Evolutionary conservation across 2,888 invertebrate genomes (phyloP), one percentile per base, ranked within the genome.

Genomic region (Diachrysia chrysitis): DNA sequence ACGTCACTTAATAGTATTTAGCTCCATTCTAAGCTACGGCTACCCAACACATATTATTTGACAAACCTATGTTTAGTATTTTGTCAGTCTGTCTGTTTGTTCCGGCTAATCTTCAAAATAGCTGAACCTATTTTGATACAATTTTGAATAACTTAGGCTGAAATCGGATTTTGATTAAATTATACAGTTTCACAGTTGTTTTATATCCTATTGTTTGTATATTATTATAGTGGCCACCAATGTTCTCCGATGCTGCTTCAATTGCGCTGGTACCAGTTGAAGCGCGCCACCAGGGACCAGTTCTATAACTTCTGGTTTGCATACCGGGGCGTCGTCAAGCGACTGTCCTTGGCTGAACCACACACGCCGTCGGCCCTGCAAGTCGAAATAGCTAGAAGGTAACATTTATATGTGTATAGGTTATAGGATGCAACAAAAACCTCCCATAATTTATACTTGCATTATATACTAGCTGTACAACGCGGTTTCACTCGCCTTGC

Each of bases 231-330:
- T n/a, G 91, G 90, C 0, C 90, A 92, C 16, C 87, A 90, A 59
- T 90, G 90, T 63, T 93, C 94, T 0, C 92, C 94, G 1, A 93
- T 95, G 94, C 76, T 95, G 78, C 87, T 95, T 46, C 95, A 95
- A 69, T 87, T 88, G 0, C 92, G 95, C 4, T 95, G 95, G 95
- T 90, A 89, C 76, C 93, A 94, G 71, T 46, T 95, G 61, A 94
- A 94, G 69, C 83, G 89, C 71, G 12, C 46, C 14, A 65, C 69
- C 6, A 70, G 94, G 90, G 86, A 84, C 69, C 91, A 93, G 71
- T 90, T 94, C 78, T 93, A 93, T 75, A 75, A 84, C 0, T 80
- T 65, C 60, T 69, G 77, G 79, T 76, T 35, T n/a, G 19, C 63
- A 9, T 86, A 79, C 62, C 70, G 84, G 16, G 83, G 82, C 5